A percentile compares a stretch with the other conserved stretches of the same genome.
phyloP scores from a whole-genome alignment of 2,888 invertebrate species.

The Labia minor region DNA sequence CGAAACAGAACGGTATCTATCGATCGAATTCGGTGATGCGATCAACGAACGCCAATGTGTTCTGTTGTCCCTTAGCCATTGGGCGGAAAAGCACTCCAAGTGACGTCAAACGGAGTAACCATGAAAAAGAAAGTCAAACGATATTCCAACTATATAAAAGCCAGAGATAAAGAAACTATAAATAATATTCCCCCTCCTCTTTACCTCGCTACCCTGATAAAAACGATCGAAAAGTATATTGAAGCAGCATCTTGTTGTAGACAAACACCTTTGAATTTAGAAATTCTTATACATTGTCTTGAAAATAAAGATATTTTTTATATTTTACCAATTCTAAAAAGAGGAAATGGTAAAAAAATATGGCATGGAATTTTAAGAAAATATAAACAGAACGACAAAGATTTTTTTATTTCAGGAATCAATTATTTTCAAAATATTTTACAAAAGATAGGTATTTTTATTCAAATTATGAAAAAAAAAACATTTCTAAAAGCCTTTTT shows the following conservation, averaged over 20 bases:
- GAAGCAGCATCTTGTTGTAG: neutral
- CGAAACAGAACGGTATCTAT: neutral
- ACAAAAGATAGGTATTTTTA: too few relatives aligned
- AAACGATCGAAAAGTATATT: neutral
- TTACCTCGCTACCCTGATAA: neutral
- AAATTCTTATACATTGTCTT: neutral
- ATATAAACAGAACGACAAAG: too few relatives aligned
- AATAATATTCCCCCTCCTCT: neutral
- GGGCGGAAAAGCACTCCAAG: slow-evolving; percentile 3
- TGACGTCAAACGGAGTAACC: slow-evolving; percentile 7
- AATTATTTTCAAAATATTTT: too few relatives aligned
- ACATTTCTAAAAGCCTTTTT: too few relatives aligned
- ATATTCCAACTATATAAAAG: slow-evolving; percentile 7
- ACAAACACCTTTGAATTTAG: neutral
- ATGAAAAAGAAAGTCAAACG: slow-evolving; percentile 7
- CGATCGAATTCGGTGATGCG: slow-evolving; percentile 13
- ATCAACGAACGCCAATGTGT: slow-evolving; percentile 13
- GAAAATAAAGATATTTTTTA: too few relatives aligned
- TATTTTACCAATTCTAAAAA: too few relatives aligned
- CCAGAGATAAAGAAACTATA: slow-evolving; percentile 13
- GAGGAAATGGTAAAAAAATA: too few relatives aligned
- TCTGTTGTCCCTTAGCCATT: slow-evolving; percentile 4
- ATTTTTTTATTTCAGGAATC: too few relatives aligned
- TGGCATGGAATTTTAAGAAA: too few relatives aligned
- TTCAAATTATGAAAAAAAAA: too few relatives aligned